Percentiles rank a stretch among this genome's conserved stretches.
Conservation (phyloP, 2,888 invertebrate genomes). For the Drosophila pegasa region DNA sequence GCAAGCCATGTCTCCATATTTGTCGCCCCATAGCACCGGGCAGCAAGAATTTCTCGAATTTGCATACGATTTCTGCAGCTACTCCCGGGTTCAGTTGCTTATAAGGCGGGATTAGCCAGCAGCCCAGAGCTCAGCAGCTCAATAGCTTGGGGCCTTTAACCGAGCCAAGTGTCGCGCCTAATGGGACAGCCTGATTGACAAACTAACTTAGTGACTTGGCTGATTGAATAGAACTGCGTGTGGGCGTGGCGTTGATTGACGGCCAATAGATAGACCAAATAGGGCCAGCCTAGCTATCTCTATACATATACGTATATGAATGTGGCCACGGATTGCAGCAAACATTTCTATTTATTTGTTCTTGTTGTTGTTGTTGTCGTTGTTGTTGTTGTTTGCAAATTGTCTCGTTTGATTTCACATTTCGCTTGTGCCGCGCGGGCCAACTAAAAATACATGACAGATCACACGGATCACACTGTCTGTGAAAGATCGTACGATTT, state of each 20-base stretch:
- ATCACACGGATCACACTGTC: slow-evolving; percentile 54
- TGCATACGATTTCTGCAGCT: slow-evolving; percentile 70
- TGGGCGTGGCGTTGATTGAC: slow-evolving; percentile 59
- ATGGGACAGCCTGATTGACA: slow-evolving; percentile 75
- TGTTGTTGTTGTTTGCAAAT: slow-evolving; percentile 47
- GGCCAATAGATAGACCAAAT: slow-evolving; percentile 65
- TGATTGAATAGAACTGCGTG: slow-evolving; percentile 39
- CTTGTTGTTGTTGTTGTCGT: slow-evolving; percentile 16
- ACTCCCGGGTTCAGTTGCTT: slow-evolving; percentile 57
- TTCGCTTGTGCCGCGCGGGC: slow-evolving; percentile 65
- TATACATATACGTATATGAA: background rate
- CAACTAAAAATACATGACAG: slow-evolving; percentile 67
- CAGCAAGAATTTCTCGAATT: slow-evolving; percentile 68
- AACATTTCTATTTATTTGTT: slow-evolving; percentile 48
- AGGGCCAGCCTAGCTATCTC: slow-evolving; percentile 43
- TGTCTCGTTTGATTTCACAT: slow-evolving; percentile 56
- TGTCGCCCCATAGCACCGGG: slow-evolving; percentile 47
- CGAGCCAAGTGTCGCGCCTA: slow-evolving; percentile 68
- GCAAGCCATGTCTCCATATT: slow-evolving; percentile 72
- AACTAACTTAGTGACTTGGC: slow-evolving; percentile 57
- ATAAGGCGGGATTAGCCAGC: slow-evolving; percentile 66
- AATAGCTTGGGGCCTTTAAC: slow-evolving; percentile 39
- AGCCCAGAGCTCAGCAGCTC: background rate
- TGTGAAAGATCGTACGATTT: slow-evolving; percentile 76
- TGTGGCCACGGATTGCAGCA: slow-evolving; percentile 48